A percentile compares a stretch with the other conserved stretches of the same genome.
Conservation (phyloP, 2,888 invertebrate species). For the Geophilus truncorum region DNA sequence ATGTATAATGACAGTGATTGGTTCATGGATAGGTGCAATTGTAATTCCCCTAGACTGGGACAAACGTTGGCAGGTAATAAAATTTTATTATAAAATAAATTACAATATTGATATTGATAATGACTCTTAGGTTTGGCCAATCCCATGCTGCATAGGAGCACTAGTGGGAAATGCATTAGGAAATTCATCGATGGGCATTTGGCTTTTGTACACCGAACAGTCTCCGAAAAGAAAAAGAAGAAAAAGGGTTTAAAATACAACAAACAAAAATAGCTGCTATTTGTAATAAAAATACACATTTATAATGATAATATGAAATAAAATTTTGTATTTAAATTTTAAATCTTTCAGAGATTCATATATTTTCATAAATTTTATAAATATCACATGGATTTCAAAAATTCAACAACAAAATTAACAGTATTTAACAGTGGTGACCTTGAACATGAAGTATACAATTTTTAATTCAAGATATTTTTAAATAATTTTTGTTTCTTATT, state of each 20-base stretch:
- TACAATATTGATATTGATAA: background rate
- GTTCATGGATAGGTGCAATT: constrained; percentile 77
- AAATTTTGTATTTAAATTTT: no score
- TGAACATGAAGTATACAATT: no score
- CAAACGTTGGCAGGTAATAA: constrained; percentile 68
- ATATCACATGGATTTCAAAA: no score
- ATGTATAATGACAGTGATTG: constrained; percentile 54
- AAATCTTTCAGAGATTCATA: no score
- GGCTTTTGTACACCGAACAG: background rate
- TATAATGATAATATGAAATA: no score
- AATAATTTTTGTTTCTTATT: no score
- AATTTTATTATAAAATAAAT: background rate
- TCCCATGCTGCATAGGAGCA: background rate
- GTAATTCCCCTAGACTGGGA: constrained; percentile 90
- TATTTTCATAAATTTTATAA: no score
- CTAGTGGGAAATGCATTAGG: constrained; percentile 4
- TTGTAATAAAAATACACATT: no score
- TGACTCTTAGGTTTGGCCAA: constrained; percentile 11
- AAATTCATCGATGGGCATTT: background rate
- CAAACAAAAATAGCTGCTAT: no score
- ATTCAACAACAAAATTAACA: no score
- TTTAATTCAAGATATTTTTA: no score
- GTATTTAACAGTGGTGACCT: no score
- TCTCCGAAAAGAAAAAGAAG: background rate
- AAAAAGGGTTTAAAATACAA: background rate